Evolutionary conservation across 2,888 invertebrate genomes (phyloP), one percentile per base, ranked within the genome.

Genomic region (Cephus runcator): DNA sequence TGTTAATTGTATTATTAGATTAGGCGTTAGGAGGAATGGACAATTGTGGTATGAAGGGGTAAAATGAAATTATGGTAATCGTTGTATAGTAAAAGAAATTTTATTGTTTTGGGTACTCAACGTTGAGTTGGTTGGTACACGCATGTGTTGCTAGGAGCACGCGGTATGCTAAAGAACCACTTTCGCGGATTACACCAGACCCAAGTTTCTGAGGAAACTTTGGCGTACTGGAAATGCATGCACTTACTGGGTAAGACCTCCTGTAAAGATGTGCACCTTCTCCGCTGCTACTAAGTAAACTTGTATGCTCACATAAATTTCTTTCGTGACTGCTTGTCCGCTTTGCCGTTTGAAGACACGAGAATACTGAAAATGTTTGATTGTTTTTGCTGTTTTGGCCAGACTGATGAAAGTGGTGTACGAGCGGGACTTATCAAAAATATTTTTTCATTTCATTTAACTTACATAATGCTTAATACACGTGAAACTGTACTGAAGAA

Each of bases 131-230:
- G 40, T 23, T 23, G 40, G 40, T 23, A 56, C 40, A 56, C 40
- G 40, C 40, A 15, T 40, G 40, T 56, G 23, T 56, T 9, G 40
- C 40, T 4, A 9, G 23, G 40, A 56, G 40, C 40, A 56, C 40
- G 40, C 40, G 23, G 40, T 56, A 23, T 56, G 78, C 76, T 79
- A 79, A 82, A 81, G 81, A 79, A 79, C 79, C 81, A 82, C 81
- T 82, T 79, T 77, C 79, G 73, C 73, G 82, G 82, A 82, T 82
- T 82, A 82, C 78, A 79, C 76, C 78, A 73, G 78, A 76, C 79
- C 79, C 77, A 82, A 80, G 75, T 82, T 78, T 69, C 75, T 71
- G 69, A 34, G 35, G 56, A 40, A 78, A 75, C 75, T 35, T 36
- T 30, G 33, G 69, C 76, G 40, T 30, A 76, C 31, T 12, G 15